Evolutionary conservation across 1,140 invertebrate genomes (phyloP), one percentile per base, ranked within the genome.

Genomic region (Thalassaphorura encarpata): DNA sequence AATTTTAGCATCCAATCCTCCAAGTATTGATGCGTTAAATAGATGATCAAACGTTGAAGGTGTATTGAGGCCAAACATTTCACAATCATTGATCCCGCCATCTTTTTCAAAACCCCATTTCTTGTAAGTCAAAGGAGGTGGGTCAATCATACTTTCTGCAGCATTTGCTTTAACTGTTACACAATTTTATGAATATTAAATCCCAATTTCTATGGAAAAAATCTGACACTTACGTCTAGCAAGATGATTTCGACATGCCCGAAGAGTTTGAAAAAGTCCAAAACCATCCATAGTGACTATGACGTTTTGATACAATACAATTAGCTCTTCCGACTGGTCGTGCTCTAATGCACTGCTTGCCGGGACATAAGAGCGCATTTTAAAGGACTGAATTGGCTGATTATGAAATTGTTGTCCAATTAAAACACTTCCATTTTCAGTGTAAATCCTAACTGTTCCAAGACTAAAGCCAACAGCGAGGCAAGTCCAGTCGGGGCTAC

Each of bases 401-500:
- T 86, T 83, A 68, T 94, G 87, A 47, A 93, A 78, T 63, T 85
- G 80, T 70, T 96, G 90, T 39, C 82, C 82, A 16, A 94, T 73
- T 28, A 97, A 73, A 36, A 90, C 73, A 60, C 81, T 78, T 29
- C 87, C 89, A 66, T 79, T 83, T 77, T 85, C 91, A 11, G 87
- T 90, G 69, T 92, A 96, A 73, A 96, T 90, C 59, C 83, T 76
- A 29, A 96, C 75, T 74, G 79, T 81, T 28, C 94, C 93, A 58
- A 84, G 83, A 61, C 79, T 80, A 65, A 92, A 88, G 21, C 92
- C 92, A 55, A 94, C 78, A 58, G 85, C 80, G 58, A 96, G 80
- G 71, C 89, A 93, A 15, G 89, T 93, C 92, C 92, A 97, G 70
- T 97, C 92, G 41, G 84, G 80, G n/a, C 78, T 79, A 66, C 81